These are phyloP conservation scores for Nerophis ophidion DNA, from an alignment of 2,113 vertebrate species.

Conservation along the genomic window DNA sequence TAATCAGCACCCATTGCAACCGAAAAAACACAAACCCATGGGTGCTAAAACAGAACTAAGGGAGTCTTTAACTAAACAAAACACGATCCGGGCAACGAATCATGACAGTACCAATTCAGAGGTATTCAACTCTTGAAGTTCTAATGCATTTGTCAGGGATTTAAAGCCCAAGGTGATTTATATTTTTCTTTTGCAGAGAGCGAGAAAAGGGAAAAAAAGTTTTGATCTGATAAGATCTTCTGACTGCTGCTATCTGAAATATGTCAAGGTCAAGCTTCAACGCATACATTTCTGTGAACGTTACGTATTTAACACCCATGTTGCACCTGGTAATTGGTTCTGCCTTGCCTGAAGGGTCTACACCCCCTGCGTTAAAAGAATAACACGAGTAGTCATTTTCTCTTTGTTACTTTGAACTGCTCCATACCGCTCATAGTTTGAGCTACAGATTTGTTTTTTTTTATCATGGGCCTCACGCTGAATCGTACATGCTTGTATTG, in stretches of 20 bases:
- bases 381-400: slow-evolving; percentile 2
- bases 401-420: neutral
- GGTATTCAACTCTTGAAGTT: neutral
- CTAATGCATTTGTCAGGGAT: neutral
- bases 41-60: too few species aligned
- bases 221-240: too few species aligned
- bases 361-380: neutral
- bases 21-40: too few species aligned
- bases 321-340: neutral
- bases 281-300: neutral
- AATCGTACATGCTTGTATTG: neutral
- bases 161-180: neutral
- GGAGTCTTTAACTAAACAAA: too few species aligned
- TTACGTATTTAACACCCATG: neutral
- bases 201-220: too few species aligned
- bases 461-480: too few species aligned
- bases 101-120: too few species aligned
- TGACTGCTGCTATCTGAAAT: neutral
- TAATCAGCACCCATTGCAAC: too few species aligned
- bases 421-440: neutral
- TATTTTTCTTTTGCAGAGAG: neutral
- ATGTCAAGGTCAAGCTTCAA: neutral
- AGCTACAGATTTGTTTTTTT: neutral
- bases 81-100: too few species aligned
- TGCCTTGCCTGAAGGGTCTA: neutral